Evolutionary conservation across 2,888 invertebrate species (phyloP).

Genomic region (Drosophila testacea): DNA sequence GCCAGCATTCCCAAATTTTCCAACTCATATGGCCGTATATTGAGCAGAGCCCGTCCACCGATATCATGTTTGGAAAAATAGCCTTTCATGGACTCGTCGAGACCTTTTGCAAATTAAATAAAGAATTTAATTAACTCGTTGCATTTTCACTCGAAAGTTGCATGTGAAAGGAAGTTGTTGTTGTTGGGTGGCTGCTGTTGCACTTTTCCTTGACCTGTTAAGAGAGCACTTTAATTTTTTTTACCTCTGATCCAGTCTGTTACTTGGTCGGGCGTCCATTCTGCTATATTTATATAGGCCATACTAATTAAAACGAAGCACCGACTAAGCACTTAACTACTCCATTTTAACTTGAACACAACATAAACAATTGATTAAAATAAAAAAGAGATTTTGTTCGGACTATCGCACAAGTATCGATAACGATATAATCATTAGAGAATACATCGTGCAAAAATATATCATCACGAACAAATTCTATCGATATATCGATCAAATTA

Average conservation of each 20-base stretch:
- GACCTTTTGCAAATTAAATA: slow-evolving; percentile 65
- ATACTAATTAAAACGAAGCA: slow-evolving; percentile 84
- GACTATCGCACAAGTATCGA: not conserved
- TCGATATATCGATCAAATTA: too few species aligned
- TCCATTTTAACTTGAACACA: slow-evolving; percentile 57
- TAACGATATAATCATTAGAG: too few species aligned
- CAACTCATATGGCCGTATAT: slow-evolving; percentile 94
- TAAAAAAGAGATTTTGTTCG: slow-evolving; percentile 58
- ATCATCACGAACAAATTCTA: too few species aligned
- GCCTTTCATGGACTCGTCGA: slow-evolving; percentile 88
- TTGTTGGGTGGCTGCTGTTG: slow-evolving; percentile 43
- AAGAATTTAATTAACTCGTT: not conserved
- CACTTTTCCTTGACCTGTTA: slow-evolving; percentile 76
- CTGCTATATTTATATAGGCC: slow-evolving; percentile 94
- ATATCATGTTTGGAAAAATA: slow-evolving; percentile 94
- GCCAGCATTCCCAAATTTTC: slow-evolving; percentile 93
- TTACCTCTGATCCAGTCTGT: slow-evolving; percentile 95
- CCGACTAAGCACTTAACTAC: slow-evolving; percentile 49
- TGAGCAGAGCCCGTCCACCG: slow-evolving; percentile 91
- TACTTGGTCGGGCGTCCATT: slow-evolving; percentile 96
- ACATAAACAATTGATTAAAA: slow-evolving; percentile 66
- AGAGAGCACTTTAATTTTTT: slow-evolving; percentile 25
- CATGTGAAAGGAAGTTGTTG: slow-evolving; percentile 54
- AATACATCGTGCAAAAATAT: too few species aligned
- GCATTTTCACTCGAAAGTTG: slow-evolving; percentile 17